Evolutionary conservation across 2,888 invertebrate genomes (phyloP).

Genomic region (Prosapia bicincta): DNA sequence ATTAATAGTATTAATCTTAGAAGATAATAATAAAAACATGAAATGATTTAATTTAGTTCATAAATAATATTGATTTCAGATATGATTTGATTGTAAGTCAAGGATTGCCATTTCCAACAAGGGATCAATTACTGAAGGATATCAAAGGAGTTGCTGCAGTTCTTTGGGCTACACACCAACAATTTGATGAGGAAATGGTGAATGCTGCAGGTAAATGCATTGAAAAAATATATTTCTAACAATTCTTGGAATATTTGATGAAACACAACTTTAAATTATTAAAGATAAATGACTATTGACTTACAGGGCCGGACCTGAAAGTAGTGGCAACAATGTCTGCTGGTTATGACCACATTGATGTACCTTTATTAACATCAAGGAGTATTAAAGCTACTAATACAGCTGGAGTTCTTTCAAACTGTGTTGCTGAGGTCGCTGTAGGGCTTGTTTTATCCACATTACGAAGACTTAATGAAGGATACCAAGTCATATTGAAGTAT

Average conservation of each 20-base stretch:
- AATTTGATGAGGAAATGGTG: conserved; percentile 25
- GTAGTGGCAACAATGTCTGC: conserved; percentile 55
- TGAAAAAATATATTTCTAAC: too few relatives aligned
- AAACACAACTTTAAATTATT: not conserved
- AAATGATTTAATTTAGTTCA: too few relatives aligned
- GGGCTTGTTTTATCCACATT: conserved; percentile 77
- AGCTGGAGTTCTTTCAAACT: conserved; percentile 51
- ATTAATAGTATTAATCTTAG: not conserved
- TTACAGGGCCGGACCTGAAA: conserved; percentile 42
- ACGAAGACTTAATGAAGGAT: conserved; percentile 76
- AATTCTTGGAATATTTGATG: too few relatives aligned
- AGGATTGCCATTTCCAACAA: not conserved
- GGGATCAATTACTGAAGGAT: conserved; percentile 24
- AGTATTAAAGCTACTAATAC: conserved; percentile 53
- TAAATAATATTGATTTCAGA: conserved; percentile 21
- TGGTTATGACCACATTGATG: conserved; percentile 54
- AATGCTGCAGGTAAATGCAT: conserved; percentile 31
- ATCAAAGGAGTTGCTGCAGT: conserved; percentile 24
- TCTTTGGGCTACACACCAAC: conserved; percentile 1
- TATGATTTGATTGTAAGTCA: conserved; percentile 24
- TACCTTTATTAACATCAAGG: conserved; percentile 46
- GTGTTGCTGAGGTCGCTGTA: conserved; percentile 66
- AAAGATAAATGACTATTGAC: too few relatives aligned
- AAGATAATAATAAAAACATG: too few relatives aligned
- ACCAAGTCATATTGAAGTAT: conserved; percentile 3